Base-by-base conservation (phyloP, 2,113 vertebrate species). In the Glaucomys volans region DNA sequence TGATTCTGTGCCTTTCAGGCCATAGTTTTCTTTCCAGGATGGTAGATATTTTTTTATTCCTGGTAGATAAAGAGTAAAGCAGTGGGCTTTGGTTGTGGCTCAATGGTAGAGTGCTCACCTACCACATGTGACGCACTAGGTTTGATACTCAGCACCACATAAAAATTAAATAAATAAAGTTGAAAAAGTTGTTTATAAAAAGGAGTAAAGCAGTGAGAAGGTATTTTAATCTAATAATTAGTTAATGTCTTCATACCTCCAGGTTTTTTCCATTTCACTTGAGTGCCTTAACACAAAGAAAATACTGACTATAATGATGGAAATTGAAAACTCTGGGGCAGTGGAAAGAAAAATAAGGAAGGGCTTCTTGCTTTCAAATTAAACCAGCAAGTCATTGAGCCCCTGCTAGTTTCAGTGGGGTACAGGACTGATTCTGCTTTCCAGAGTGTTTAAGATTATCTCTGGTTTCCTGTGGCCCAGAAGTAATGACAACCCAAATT, bases 301-400 rank as follows among this genome's bases (percentile, higher is more conserved):
- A 71, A 83, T 62, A 74, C 50, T 79, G 40, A 79, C n/a, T 50
- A 17, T 91, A 69, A 57, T 90, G 28, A 64, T 79, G 42, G 44
- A 32, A 93, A 95, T 71, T 82, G n/a, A 90, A 97, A 95, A 37
- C 28, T 90, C 57, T 95, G 67, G 80, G 87, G 42, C 62, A 93
- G 22, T 37, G 5, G 3, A 95, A 95, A 44, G 35, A 37, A 87
- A 30, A 64, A 4, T 4, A 83, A 87, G 30, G 30, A 87, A 76
- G 42, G 50, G 42, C 52, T 87, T 90, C 3, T 14, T 92, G 77
- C 37, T 47, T n/a, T 87, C 79, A 76, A 79, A 88, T 95, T 94
- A 94, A 94, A 94, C 42, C 72, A 89, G 37, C 18, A 75, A 94
- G 89, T 37, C 81, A 90, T 37, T 95, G 28, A 80, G 35, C 8